These are phyloP conservation scores for Diplolepis rosae DNA, from an alignment of 2,888 invertebrate species.

Conservation along the genomic window DNA sequence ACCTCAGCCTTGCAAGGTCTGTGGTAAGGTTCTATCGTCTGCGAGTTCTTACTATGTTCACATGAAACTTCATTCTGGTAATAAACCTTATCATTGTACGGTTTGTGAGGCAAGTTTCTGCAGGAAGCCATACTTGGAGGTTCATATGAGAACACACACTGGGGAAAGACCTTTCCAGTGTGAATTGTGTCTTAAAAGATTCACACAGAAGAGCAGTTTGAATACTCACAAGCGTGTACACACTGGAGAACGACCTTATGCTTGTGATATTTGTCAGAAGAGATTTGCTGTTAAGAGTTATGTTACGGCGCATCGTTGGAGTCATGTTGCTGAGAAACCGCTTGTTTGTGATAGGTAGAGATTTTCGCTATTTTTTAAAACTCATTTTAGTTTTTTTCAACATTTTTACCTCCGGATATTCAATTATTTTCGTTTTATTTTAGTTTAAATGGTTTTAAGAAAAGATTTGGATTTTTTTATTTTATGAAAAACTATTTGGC, in stretches of 20 bases:
- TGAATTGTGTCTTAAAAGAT: conserved; percentile 84
- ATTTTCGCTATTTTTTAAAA: not conserved
- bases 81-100: conserved; percentile 87
- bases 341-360: conserved; percentile 79
- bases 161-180: conserved; percentile 86
- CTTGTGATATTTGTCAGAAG: conserved; percentile 87
- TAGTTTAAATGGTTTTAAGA: not conserved
- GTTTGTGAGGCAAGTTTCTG: conserved; percentile 87
- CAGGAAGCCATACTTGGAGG: conserved; percentile 86
- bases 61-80: conserved; percentile 87
- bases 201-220: conserved; percentile 87
- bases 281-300: conserved; percentile 88
- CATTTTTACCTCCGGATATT: no score
- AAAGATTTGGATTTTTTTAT: not conserved
- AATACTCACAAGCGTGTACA: conserved; percentile 89
- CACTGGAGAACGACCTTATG: conserved; percentile 86
- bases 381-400: not conserved
- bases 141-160: conserved; percentile 88
- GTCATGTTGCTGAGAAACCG: conserved; percentile 85
- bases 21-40: conserved; percentile 86
- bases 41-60: conserved; percentile 88
- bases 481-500: not conserved
- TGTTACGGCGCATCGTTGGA: conserved; percentile 87
- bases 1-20: conserved; percentile 84
- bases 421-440: not conserved